Percentiles rank a stretch among this genome's conserved stretches.
phyloP scores from a whole-genome alignment of 2,113 vertebrate species.

The Suncus etruscus region DNA sequence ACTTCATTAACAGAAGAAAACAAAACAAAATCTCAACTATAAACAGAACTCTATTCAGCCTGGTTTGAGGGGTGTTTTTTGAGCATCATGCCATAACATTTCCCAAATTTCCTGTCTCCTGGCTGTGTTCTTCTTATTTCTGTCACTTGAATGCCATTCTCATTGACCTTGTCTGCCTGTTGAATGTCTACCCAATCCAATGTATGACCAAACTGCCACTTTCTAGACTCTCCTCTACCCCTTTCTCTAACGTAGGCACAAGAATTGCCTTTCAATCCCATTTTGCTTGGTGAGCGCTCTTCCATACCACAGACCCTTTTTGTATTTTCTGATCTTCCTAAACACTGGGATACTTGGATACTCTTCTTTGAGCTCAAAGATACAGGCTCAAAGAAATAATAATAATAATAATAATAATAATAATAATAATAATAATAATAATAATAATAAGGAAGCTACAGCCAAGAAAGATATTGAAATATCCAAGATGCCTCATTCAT shows the following conservation, averaged over 20 bases:
- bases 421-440: neutral
- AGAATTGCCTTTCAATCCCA: neutral
- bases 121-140: neutral
- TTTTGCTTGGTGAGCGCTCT: neutral
- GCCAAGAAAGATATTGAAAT: neutral
- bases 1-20: constrained; percentile 58
- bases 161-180: neutral
- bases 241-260: neutral
- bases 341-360: neutral
- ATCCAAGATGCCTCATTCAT: neutral
- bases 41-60: constrained; percentile 2
- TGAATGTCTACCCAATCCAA: neutral
- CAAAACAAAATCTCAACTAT: constrained; percentile 44
- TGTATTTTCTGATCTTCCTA: neutral
- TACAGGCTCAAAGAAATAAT: neutral
- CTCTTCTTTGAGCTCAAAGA: neutral
- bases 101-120: neutral
- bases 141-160: neutral
- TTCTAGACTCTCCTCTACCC: neutral
- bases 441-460: neutral
- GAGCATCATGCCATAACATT: neutral
- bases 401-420: neutral
- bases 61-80: neutral
- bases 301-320: neutral
- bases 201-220: neutral